Percentiles rank a stretch among this genome's conserved stretches.
Evolutionary conservation across 2,888 invertebrate species (phyloP).

Genomic region (Drosophila rubida): DNA sequence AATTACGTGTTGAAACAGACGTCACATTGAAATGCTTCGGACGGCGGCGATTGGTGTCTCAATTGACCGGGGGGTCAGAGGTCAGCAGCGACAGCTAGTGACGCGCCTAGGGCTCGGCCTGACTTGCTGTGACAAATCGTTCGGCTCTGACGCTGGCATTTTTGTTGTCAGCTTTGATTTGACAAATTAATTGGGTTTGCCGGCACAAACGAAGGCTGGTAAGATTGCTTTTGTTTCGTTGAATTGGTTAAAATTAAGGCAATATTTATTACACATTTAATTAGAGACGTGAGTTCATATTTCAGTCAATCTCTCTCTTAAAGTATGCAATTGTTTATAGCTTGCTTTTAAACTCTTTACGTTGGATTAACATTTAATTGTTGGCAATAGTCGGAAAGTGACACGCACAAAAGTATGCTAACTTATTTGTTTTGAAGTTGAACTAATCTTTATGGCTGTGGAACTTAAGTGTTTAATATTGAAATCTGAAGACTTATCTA

Average conservation of each 20-base stretch:
- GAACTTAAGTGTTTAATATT: neutral
- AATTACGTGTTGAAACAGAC: conserved; percentile 67
- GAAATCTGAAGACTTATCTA: neutral
- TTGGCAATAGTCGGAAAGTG: too few species aligned
- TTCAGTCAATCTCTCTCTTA: too few species aligned
- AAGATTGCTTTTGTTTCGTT: conserved; percentile 8
- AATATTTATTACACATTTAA: conserved; percentile 3
- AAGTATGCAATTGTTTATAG: neutral
- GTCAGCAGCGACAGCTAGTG: neutral
- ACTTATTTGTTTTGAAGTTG: neutral
- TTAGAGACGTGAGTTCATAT: neutral
- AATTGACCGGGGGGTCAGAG: conserved; percentile 12
- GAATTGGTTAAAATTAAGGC: neutral
- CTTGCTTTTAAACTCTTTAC: neutral
- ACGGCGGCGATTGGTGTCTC: conserved; percentile 29
- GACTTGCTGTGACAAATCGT: conserved; percentile 68
- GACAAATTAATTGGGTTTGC: conserved; percentile 77
- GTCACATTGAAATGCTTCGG: conserved; percentile 37
- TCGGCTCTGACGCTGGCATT: conserved; percentile 64
- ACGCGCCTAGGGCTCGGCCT: neutral
- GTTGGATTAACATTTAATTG: neutral
- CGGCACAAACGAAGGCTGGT: conserved; percentile 1
- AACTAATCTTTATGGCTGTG: neutral
- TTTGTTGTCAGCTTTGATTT: conserved; percentile 73
- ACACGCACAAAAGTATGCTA: conserved; percentile 19